phyloP scores from a whole-genome alignment of 2,888 invertebrate genomes.

The Pseudococcus viburni region DNA sequence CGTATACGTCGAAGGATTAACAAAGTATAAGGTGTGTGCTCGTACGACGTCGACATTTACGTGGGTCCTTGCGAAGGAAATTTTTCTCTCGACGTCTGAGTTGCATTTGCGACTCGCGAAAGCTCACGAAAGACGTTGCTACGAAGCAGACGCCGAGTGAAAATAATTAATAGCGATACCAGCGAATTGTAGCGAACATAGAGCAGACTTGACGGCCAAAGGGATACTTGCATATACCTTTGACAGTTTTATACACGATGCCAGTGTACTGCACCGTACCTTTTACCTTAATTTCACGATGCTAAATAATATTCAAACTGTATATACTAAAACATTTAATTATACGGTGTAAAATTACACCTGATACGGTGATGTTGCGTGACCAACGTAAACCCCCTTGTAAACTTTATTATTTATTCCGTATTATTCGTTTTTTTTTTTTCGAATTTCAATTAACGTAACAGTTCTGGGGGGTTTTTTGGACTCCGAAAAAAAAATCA shows the following conservation, averaged over 20 bases:
- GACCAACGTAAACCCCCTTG: constrained; percentile 41
- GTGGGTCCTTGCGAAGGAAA: not conserved
- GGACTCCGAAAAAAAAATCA: constrained; percentile 4
- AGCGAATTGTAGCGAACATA: not conserved
- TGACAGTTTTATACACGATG: constrained; percentile 3
- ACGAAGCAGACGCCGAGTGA: not conserved
- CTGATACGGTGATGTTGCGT: constrained; percentile 52
- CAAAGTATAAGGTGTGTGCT: not conserved
- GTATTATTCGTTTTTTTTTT: constrained; percentile 51
- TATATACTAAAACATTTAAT: constrained; percentile 46
- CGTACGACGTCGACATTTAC: not conserved
- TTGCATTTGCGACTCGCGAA: not conserved
- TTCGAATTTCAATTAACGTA: constrained; percentile 52
- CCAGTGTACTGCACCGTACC: not conserved
- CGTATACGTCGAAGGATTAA: not conserved
- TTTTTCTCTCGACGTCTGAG: not conserved
- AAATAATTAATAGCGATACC: constrained; percentile 30
- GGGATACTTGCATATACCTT: not conserved
- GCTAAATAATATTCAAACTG: constrained; percentile 6
- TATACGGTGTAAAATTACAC: constrained; percentile 57
- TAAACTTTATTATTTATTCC: constrained; percentile 52
- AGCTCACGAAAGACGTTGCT: not conserved
- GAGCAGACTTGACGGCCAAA: not conserved
- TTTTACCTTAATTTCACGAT: not conserved
- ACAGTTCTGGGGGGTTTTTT: not conserved